Evolutionary conservation across 1,140 invertebrate genomes (phyloP).

Genomic region (Armadillidium nasatum): DNA sequence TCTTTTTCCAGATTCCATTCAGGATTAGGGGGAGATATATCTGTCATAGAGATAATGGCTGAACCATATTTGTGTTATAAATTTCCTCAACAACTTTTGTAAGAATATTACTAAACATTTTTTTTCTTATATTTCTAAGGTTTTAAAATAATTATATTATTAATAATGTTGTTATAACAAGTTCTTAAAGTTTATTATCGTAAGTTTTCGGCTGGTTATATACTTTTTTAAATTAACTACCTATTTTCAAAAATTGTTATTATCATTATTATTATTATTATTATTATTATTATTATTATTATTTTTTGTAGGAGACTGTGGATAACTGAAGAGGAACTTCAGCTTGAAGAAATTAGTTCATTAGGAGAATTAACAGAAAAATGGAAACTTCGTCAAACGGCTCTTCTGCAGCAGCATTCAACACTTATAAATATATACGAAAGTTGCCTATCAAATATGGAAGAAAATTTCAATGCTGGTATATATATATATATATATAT

Average conservation of each 20-base stretch:
- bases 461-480: constrained; percentile 54
- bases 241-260: no score
- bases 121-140: neutral
- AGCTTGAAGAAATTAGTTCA: constrained; percentile 80
- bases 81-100: constrained; percentile 84
- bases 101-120: constrained; percentile 58
- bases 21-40: constrained; percentile 80
- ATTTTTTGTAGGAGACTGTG: constrained; percentile 64
- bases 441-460: constrained; percentile 71
- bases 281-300: no score
- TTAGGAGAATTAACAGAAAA: constrained; percentile 78
- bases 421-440: constrained; percentile 78
- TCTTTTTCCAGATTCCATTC: constrained; percentile 72
- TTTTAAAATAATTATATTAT: constrained; percentile 20
- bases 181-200: neutral
- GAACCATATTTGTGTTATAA: constrained; percentile 80
- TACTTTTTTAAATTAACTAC: neutral
- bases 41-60: constrained; percentile 87
- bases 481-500: constrained; percentile 19
- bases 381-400: constrained; percentile 75
- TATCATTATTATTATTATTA: no score
- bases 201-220: constrained; percentile 15
- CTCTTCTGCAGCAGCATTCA: constrained; percentile 75
- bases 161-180: neutral
- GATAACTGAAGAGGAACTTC: constrained; percentile 85